Percentiles rank a stretch among this genome's conserved stretches.
Evolutionary conservation across 2,888 invertebrate species (phyloP).

Genomic region (Dichetophora obliterata): DNA sequence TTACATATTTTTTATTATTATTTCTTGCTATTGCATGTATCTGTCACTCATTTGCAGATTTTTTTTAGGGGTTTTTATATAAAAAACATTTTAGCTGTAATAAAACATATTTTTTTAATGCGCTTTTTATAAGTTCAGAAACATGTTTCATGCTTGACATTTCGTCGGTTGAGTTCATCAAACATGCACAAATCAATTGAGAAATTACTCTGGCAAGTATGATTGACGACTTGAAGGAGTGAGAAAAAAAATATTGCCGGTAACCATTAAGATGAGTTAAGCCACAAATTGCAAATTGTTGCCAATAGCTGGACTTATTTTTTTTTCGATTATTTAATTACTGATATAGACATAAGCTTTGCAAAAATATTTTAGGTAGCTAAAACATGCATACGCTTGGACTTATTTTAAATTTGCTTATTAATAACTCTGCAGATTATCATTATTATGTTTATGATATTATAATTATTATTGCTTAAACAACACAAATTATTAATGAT

Average conservation of each 20-base stretch:
- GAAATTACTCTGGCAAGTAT: not conserved
- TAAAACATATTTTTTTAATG: not conserved
- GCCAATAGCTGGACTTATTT: too few relatives aligned
- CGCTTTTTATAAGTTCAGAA: conserved; percentile 27
- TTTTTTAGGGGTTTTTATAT: not conserved
- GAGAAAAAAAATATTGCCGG: not conserved
- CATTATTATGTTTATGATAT: not conserved
- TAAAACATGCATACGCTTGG: too few relatives aligned
- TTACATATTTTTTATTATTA: conserved; percentile 47
- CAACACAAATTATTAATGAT: not conserved
- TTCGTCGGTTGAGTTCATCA: conserved; percentile 22
- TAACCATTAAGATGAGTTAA: not conserved
- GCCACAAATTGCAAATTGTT: not conserved
- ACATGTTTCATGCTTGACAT: conserved; percentile 3
- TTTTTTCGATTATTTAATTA: too few relatives aligned
- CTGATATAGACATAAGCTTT: too few relatives aligned
- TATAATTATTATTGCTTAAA: not conserved
- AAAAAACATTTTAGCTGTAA: not conserved
- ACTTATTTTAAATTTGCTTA: too few relatives aligned
- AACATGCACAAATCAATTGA: conserved; percentile 5
- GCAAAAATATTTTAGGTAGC: too few relatives aligned
- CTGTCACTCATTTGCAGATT: conserved; percentile 30
- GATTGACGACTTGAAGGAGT: not conserved
- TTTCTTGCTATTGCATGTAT: not conserved
- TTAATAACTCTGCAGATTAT: too few relatives aligned